Conservation (phyloP, 1,140 invertebrate species). For the Chrysomallon squamiferum region DNA sequence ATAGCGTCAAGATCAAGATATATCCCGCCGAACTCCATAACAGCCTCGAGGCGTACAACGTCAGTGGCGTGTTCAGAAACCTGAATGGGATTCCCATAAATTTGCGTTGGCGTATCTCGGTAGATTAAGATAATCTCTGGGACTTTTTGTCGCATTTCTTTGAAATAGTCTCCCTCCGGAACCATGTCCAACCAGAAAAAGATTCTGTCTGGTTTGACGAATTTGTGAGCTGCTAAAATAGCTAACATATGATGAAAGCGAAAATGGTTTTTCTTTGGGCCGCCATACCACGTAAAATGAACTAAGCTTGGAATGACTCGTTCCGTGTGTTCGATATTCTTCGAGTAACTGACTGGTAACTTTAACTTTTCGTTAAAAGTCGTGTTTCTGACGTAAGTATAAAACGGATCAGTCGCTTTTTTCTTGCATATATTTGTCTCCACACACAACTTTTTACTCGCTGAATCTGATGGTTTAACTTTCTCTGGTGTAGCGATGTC, state of each 20-base stretch:
- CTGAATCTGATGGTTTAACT: no score
- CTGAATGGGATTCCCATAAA: neutral
- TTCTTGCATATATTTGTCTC: neutral
- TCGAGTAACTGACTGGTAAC: neutral
- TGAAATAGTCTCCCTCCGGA: neutral
- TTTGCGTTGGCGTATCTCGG: neutral
- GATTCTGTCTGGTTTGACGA: neutral
- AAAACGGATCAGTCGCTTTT: neutral
- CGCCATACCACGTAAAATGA: slow-evolving; percentile 6
- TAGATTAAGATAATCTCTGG: neutral
- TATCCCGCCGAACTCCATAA: neutral
- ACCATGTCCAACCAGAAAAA: neutral
- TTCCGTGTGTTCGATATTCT: neutral
- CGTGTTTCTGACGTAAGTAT: neutral
- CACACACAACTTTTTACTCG: neutral
- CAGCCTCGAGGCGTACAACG: neutral
- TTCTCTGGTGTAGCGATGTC: no score
- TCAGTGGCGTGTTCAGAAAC: neutral
- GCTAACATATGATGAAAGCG: neutral
- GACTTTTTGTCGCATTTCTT: neutral
- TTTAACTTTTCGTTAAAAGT: neutral
- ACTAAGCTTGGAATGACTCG: slow-evolving; percentile 1
- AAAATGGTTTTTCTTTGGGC: neutral
- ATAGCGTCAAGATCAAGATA: slow-evolving; percentile 3
- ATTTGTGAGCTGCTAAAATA: slow-evolving; percentile 1